Evolutionary conservation across 2,797 vertebrate genomes (phyloP), one percentile per base, ranked within the genome.

Genomic region (Falco cherrug): DNA sequence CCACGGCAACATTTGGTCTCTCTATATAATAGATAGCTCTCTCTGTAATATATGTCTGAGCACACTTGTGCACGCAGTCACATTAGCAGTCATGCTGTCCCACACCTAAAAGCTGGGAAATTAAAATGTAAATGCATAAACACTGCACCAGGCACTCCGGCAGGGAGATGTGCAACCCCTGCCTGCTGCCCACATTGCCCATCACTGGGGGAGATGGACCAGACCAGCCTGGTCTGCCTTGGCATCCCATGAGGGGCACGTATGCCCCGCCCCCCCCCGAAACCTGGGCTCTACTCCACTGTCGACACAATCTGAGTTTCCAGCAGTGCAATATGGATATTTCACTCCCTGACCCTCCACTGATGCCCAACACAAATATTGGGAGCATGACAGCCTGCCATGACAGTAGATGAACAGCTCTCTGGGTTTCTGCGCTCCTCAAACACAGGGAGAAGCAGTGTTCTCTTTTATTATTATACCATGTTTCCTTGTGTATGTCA

Each of bases 401-500:
- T 53, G 87, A 83, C 68, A 67, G 95, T 77, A 92, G 89, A 48
- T 74, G 48, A 94, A 53, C 47, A 35, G 68, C 60, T 60, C 53
- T 64, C 82, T 14, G 4, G 9, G 22, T 74, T 93, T 65, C 80
- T 91, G 69, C 77, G 65, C 88, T 63, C 67, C 84, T 73, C 39
- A 7, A 74, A 24, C 11, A 7, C 29, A 29, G 60, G 37, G 67
- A 95, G 60, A 90, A 94, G 60, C 48, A 59, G n/a, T 75, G 81
- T 65, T 87, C 94, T 64, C 75, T 78, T 93, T 94, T 95, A 96
- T 96, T 96, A 96, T 95, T 96, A 93, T 86, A 95, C 92, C 96
- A 96, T 0, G 17, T 96, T 94, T 96, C 84, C 84, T 90, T 97
- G 96, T 96, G 89, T 97, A 95, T 35, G 41, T 86, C 94, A 94